A percentile compares a stretch with the other conserved stretches of the same genome.
phyloP scores from a whole-genome alignment of 2,797 vertebrate species.

The Hypotaenidia philippensis region DNA sequence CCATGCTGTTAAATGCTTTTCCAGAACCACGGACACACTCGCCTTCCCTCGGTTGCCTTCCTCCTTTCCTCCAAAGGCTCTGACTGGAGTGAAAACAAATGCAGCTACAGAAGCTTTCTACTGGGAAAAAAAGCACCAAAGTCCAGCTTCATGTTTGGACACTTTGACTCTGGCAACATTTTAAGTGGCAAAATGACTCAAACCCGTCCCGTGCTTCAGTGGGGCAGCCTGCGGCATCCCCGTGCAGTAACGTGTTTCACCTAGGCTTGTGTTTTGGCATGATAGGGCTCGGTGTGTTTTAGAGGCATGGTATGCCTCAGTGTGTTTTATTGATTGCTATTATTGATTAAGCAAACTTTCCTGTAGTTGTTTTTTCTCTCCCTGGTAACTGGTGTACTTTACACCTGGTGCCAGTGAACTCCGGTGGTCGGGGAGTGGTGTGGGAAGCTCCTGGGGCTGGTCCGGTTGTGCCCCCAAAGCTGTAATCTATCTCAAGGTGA shows the following conservation, averaged over 20 bases:
- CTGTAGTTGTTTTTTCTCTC: no score
- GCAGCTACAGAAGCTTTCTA: not conserved
- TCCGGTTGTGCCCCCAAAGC: accelerated
- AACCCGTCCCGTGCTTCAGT: not conserved
- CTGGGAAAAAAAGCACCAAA: not conserved
- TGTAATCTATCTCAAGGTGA: not conserved
- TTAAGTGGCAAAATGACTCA: not conserved
- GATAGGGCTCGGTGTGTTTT: not conserved
- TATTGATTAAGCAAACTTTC: not conserved
- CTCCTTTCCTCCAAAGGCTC: not conserved
- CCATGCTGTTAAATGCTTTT: conserved; percentile 15
- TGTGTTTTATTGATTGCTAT: no score
- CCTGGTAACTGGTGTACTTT: not conserved
- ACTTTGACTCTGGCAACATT: not conserved
- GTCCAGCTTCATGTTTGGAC: not conserved
- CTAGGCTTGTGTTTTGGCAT: not conserved
- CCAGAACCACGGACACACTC: not conserved
- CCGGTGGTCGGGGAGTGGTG: accelerated
- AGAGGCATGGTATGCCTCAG: not conserved
- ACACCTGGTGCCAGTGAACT: not conserved
- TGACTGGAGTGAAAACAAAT: not conserved
- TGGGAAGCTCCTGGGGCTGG: not conserved
- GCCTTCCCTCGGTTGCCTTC: not conserved
- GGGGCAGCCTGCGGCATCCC: accelerated
- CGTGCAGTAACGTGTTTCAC: not conserved